These are phyloP conservation scores for Leucoraja ocellata DNA, from an alignment of 2,797 vertebrate species.

Conservation along the genomic window DNA sequence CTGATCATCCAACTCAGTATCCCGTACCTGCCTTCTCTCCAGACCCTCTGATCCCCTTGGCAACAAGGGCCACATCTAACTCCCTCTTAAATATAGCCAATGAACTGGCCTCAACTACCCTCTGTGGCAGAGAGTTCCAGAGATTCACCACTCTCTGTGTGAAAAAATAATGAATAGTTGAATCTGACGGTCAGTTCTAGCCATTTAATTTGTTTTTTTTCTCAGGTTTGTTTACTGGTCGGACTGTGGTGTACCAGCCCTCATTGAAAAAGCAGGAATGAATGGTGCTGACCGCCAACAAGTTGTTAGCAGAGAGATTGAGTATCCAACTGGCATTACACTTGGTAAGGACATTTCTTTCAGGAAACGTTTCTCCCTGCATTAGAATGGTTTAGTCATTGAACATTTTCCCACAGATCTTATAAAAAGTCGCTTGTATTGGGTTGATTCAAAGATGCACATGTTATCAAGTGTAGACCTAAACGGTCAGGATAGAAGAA, in stretches of 20 bases:
- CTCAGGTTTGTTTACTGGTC: constrained; percentile 91
- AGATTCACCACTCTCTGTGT: too few relatives aligned
- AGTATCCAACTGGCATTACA: constrained; percentile 94
- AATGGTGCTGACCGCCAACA: constrained; percentile 83
- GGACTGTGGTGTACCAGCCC: constrained; percentile 95
- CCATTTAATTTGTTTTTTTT: neutral
- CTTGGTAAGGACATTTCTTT: constrained; percentile 66
- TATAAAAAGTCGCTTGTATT: constrained; percentile 91
- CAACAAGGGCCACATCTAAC: too few relatives aligned
- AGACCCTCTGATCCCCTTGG: too few relatives aligned
- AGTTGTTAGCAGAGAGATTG: constrained; percentile 84
- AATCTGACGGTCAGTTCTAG: neutral
- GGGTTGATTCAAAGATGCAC: constrained; percentile 95
- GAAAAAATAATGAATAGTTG: neutral
- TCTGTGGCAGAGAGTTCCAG: too few relatives aligned
- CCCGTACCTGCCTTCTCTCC: too few relatives aligned
- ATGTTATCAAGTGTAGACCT: constrained; percentile 87
- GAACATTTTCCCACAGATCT: constrained; percentile 62
- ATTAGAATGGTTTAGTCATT: neutral
- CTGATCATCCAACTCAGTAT: too few relatives aligned
- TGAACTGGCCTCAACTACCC: too few relatives aligned
- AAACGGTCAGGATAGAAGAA: constrained; percentile 87
- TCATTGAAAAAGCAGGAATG: constrained; percentile 97
- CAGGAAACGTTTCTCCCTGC: neutral
- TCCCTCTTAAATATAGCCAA: too few relatives aligned